Conservation (phyloP, 2,797 vertebrate species). For the Myripristis jacobus region DNA sequence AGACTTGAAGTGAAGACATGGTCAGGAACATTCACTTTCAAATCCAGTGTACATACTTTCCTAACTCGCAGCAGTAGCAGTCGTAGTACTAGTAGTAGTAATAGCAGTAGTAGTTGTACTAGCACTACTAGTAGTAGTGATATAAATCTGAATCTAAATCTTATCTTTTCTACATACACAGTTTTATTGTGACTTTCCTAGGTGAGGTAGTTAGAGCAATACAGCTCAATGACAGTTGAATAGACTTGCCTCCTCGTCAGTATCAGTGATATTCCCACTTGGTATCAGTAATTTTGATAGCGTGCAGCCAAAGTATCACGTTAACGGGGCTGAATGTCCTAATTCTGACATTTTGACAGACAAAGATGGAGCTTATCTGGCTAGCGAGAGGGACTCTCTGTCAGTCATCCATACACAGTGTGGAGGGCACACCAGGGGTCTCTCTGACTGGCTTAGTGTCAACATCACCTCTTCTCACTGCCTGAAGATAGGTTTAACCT, state of each 20-base stretch:
- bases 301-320: neutral
- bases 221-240: neutral
- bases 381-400: constrained; percentile 44
- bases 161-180: neutral
- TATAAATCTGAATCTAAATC: too few relatives aligned
- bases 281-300: neutral
- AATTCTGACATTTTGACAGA: constrained; percentile 44
- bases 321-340: constrained; percentile 10
- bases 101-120: too few relatives aligned
- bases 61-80: too few relatives aligned
- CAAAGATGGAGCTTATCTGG: constrained; percentile 36
- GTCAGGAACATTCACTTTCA: too few relatives aligned
- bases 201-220: neutral
- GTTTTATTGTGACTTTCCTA: neutral
- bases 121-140: too few relatives aligned
- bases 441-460: constrained; percentile 52
- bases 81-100: too few relatives aligned
- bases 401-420: constrained; percentile 31
- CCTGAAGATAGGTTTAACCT: constrained; percentile 44
- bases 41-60: too few relatives aligned
- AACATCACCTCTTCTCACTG: constrained; percentile 32
- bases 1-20: too few relatives aligned
- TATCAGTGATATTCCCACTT: neutral
- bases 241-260: neutral
- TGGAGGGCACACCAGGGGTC: constrained; percentile 21